These are phyloP conservation scores for Caenorhabditis uteleia DNA, from an alignment of 2,888 invertebrate species.

Conservation along the genomic window DNA sequence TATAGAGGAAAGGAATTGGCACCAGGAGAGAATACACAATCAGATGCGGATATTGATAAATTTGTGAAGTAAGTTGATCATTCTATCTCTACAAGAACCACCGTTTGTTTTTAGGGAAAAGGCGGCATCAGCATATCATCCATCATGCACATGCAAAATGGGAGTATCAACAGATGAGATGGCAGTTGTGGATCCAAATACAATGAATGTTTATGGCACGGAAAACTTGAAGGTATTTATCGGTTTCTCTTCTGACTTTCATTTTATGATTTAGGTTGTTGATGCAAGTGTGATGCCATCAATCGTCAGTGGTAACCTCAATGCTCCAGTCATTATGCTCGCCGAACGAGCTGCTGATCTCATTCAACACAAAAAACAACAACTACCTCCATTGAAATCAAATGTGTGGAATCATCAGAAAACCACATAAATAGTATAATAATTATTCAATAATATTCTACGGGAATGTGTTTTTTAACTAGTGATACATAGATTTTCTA, in stretches of 20 bases:
- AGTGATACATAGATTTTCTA: no score
- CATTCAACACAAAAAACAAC: conserved; percentile 69
- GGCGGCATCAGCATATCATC: conserved; percentile 79
- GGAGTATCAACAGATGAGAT: conserved; percentile 71
- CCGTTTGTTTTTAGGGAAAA: conserved; percentile 66
- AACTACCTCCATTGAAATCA: conserved; percentile 5
- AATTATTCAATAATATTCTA: no score
- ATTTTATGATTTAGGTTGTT: no score
- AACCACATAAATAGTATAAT: no score
- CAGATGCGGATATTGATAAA: conserved; percentile 69
- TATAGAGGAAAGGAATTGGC: conserved; percentile 68
- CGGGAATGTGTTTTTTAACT: no score
- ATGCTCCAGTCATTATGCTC: conserved; percentile 73
- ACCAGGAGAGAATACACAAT: conserved; percentile 63
- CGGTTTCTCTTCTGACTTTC: no score
- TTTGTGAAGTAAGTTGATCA: conserved; percentile 43
- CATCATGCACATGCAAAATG: conserved; percentile 81
- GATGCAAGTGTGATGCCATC: conserved; percentile 84
- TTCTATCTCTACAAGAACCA: no score
- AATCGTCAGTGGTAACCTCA: conserved; percentile 80
- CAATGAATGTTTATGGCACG: conserved; percentile 63
- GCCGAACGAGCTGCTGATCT: conserved; percentile 73
- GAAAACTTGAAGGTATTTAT: conserved; percentile 48
- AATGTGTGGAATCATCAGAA: conserved; percentile 23
- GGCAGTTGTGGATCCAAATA: conserved; percentile 78